Percentiles rank a stretch among this genome's conserved stretches.
These are phyloP conservation scores for Tetranychus truncatus DNA, from an alignment of 2,888 invertebrate genomes.

Conservation along the genomic window DNA sequence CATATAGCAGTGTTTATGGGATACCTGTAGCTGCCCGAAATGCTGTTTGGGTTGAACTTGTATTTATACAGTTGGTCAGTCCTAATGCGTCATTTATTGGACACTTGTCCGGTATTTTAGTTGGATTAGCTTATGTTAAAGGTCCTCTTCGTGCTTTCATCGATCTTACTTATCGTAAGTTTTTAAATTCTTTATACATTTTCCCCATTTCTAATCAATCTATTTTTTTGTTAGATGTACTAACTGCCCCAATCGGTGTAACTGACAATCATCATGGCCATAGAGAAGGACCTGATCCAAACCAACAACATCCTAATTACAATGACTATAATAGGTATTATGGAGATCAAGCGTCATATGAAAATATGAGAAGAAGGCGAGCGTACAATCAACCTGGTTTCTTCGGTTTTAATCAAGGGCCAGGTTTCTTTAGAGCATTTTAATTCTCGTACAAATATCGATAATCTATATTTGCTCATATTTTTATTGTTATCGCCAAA, in stretches of 20 bases:
- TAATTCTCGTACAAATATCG: background rate
- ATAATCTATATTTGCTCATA: no score
- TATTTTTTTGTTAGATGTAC: background rate
- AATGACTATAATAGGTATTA: background rate
- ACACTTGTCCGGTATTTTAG: slow-evolving; percentile 45
- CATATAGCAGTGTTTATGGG: background rate
- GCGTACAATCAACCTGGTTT: background rate
- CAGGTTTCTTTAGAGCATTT: background rate
- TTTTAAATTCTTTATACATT: no score
- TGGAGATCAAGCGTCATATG: background rate
- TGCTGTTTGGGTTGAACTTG: slow-evolving; percentile 42
- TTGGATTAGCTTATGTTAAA: slow-evolving; percentile 41
- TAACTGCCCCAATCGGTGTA: background rate
- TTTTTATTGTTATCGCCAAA: no score
- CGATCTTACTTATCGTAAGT: background rate
- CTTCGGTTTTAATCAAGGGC: background rate
- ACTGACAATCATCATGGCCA: background rate
- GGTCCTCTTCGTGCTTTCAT: slow-evolving; percentile 35
- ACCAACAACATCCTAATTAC: background rate
- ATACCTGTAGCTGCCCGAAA: slow-evolving; percentile 21
- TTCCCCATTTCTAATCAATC: no score
- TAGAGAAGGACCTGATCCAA: background rate
- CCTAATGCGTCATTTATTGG: slow-evolving; percentile 46
- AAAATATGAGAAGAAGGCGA: background rate
- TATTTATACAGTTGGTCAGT: slow-evolving; percentile 43